These are phyloP conservation scores for Calidris pugnax DNA, from an alignment of 2,113 vertebrate genomes.

Conservation along the genomic window DNA sequence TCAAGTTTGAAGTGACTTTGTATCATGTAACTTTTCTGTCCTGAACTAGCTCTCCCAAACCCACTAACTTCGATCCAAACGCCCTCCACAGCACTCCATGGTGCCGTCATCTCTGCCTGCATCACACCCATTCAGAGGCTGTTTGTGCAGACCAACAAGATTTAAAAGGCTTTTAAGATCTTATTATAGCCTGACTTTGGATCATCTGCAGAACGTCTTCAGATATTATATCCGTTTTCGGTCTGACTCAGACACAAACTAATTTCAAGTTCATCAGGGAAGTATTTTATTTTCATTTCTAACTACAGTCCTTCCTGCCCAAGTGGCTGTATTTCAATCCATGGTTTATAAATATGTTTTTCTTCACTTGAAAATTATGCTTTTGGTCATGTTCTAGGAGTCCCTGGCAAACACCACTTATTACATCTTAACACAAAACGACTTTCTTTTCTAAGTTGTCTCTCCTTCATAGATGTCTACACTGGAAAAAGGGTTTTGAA, in stretches of 20 bases:
- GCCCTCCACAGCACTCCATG: not conserved
- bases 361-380: not conserved
- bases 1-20: not conserved
- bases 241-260: conserved; percentile 7
- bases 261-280: not conserved
- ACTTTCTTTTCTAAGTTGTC: not conserved
- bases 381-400: not conserved
- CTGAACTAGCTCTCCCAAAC: not conserved
- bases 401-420: not conserved
- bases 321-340: not conserved
- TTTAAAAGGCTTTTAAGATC: not conserved
- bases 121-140: not conserved
- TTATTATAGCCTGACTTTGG: not conserved
- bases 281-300: not conserved
- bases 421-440: not conserved
- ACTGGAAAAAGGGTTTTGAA: not conserved
- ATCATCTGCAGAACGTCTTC: not conserved
- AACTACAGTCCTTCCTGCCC: not conserved
- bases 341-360: not conserved
- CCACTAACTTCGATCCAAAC: not conserved
- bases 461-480: not conserved
- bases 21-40: not conserved
- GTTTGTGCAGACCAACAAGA: not conserved
- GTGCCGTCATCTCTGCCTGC: not conserved
- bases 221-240: not conserved